phyloP scores from a whole-genome alignment of 2,797 vertebrate genomes.

The Amblyopsis hoosieri region DNA sequence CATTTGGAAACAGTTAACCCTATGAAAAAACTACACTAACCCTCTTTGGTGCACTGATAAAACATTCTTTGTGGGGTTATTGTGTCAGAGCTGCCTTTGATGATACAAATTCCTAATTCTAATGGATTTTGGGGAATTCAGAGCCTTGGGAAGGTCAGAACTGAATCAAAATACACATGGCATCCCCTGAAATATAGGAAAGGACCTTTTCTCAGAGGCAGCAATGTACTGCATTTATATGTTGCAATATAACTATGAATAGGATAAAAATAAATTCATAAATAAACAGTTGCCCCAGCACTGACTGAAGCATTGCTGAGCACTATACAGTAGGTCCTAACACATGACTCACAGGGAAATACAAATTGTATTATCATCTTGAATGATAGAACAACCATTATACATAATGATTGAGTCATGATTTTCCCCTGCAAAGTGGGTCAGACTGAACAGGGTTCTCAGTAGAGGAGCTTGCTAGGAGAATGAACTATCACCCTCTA shows the following conservation, averaged over 20 bases:
- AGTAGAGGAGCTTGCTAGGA: constrained; percentile 27
- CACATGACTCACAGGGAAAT: constrained; percentile 33
- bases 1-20: constrained; percentile 85
- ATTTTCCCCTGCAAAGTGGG: constrained; percentile 51
- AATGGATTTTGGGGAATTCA: constrained; percentile 34
- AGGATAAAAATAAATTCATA: neutral
- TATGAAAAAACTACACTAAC: constrained; percentile 80
- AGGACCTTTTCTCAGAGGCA: constrained; percentile 4
- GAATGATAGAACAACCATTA: constrained; percentile 43
- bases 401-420: constrained; percentile 46
- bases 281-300: neutral
- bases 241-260: neutral
- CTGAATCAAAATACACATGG: constrained; percentile 22
- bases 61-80: constrained; percentile 66
- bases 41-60: constrained; percentile 72
- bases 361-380: constrained; percentile 38
- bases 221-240: neutral
- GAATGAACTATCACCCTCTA: constrained; percentile 55
- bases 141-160: constrained; percentile 28
- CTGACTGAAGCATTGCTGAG: neutral
- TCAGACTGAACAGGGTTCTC: constrained; percentile 48
- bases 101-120: constrained; percentile 48
- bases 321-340: constrained; percentile 1
- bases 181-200: constrained; percentile 11
- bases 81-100: constrained; percentile 58